Conservation (phyloP, 2,113 vertebrate species). For the Sardina pilchardus region DNA sequence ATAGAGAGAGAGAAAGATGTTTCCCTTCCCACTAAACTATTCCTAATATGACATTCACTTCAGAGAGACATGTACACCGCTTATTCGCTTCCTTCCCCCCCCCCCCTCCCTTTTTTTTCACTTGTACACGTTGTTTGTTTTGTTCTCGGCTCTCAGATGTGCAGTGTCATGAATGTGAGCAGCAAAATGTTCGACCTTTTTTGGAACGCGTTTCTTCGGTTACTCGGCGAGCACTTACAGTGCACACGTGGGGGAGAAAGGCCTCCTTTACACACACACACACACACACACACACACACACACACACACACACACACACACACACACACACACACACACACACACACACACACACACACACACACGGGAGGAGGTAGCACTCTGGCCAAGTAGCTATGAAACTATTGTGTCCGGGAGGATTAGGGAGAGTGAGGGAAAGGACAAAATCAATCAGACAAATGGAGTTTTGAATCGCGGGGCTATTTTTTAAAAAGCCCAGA, state of each 20-base stretch:
- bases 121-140: not conserved
- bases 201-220: not conserved
- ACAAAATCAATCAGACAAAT: conserved; percentile 47
- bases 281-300: too few relatives aligned
- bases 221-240: not conserved
- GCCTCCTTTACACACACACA: too few relatives aligned
- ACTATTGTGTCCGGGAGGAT: conserved; percentile 51
- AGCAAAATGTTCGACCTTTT: not conserved
- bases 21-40: not conserved
- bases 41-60: not conserved
- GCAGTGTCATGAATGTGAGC: not conserved
- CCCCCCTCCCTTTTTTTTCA: not conserved
- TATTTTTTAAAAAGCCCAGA: conserved; percentile 47
- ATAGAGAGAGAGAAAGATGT: not conserved
- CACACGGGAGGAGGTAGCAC: too few relatives aligned
- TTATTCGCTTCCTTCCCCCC: too few relatives aligned
- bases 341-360: too few relatives aligned
- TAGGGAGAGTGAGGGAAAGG: conserved; percentile 36
- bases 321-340: too few relatives aligned
- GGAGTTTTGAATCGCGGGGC: conserved; percentile 40
- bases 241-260: too few relatives aligned
- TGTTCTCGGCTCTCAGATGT: not conserved
- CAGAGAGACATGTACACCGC: too few relatives aligned
- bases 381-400: not conserved
- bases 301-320: too few relatives aligned